phyloP scores from a whole-genome alignment of 2,113 vertebrate species.

The Macquaria ambigua region DNA sequence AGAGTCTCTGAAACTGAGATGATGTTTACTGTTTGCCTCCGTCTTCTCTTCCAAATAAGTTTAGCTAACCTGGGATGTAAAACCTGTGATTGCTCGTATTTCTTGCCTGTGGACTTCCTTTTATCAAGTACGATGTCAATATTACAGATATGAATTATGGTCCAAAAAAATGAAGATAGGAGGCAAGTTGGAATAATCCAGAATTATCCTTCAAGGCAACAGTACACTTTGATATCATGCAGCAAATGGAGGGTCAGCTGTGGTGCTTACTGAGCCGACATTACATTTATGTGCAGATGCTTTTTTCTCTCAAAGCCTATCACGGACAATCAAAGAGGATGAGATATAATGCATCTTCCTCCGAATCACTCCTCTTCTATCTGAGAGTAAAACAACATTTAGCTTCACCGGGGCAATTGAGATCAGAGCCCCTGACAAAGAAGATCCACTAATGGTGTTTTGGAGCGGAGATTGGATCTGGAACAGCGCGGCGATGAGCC shows the following conservation, averaged over 20 bases:
- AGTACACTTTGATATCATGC: neutral
- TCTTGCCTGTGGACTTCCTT: no score
- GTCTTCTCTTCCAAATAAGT: neutral
- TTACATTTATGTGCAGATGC: conserved; percentile 7
- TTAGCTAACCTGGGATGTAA: neutral
- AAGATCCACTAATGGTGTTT: conserved; percentile 66
- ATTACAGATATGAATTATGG: neutral
- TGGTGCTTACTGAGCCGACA: neutral
- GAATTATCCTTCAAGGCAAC: accelerated
- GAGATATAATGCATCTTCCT: conserved; percentile 32
- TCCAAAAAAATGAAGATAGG: neutral
- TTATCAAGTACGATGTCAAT: no score
- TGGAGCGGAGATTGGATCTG: conserved; percentile 70
- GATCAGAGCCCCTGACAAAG: conserved; percentile 68
- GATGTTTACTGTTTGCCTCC: neutral
- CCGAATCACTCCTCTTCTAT: conserved; percentile 25
- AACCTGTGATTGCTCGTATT: neutral
- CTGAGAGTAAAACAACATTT: conserved; percentile 50
- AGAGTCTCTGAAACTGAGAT: neutral
- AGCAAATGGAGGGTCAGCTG: conserved; percentile 20
- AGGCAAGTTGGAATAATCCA: neutral
- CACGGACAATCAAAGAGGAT: conserved; percentile 15
- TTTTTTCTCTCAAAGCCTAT: neutral
- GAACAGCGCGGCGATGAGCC: conserved; percentile 45
- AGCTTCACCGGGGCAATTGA: conserved; percentile 52